Evolutionary conservation across 2,888 invertebrate genomes (phyloP).

Genomic region (Agrotis clavis): DNA sequence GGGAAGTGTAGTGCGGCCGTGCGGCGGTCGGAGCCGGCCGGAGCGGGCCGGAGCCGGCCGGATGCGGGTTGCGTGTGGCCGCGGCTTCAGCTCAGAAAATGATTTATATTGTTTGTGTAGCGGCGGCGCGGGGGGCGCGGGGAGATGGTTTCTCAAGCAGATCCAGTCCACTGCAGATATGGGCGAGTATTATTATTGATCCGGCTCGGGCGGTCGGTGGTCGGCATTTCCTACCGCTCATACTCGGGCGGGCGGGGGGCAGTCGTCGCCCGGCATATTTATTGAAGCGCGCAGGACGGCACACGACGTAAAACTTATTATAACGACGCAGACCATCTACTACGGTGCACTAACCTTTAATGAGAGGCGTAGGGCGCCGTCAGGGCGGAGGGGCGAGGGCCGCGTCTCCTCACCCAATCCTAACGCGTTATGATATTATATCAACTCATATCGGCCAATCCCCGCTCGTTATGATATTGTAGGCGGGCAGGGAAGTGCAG

Average conservation of each 20-base stretch:
- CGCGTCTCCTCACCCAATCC: constrained; percentile 89
- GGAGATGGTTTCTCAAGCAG: constrained; percentile 87
- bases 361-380: constrained; percentile 76
- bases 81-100: constrained; percentile 86
- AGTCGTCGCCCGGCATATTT: constrained; percentile 84
- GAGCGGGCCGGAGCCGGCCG: constrained; percentile 61
- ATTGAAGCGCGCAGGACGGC: constrained; percentile 84
- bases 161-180: constrained; percentile 91
- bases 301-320: constrained; percentile 86
- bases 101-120: constrained; percentile 90
- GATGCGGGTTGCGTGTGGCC: constrained; percentile 78
- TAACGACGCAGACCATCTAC: constrained; percentile 79
- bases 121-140: constrained; percentile 72
- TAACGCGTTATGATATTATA: constrained; percentile 92
- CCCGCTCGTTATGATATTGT: constrained; percentile 90
- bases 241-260: constrained; percentile 81
- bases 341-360: constrained; percentile 86
- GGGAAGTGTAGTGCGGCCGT: constrained; percentile 39
- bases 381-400: constrained; percentile 78
- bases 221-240: constrained; percentile 89
- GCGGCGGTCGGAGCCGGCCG: constrained; percentile 59
- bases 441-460: constrained; percentile 90
- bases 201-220: constrained; percentile 85
- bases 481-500: constrained; percentile 84
- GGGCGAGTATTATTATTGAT: constrained; percentile 91